Conservation (phyloP, 2,797 vertebrate genomes). For the Myotis daubentonii region DNA sequence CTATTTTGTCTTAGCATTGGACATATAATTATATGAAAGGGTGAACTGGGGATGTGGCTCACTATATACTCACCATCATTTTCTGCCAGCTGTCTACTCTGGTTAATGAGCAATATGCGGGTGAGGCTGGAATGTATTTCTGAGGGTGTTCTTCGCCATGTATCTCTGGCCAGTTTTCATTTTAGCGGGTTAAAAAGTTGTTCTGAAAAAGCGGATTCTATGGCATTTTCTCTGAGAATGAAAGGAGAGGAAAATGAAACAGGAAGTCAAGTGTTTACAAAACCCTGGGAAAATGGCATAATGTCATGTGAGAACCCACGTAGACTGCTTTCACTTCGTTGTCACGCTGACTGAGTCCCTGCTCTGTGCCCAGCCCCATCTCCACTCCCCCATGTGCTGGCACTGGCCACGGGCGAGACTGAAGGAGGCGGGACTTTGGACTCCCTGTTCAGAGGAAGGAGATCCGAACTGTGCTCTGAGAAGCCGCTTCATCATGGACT, state of each 20-base stretch:
- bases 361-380: too few species aligned
- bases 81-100: background rate
- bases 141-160: background rate
- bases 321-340: background rate
- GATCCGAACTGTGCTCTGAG: background rate
- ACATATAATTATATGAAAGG: background rate
- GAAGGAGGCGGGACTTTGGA: background rate
- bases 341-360: too few species aligned
- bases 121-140: background rate
- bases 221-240: background rate
- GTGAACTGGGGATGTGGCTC: background rate
- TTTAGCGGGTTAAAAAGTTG: background rate
- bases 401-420: accelerated
- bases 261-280: background rate
- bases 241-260: background rate
- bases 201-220: background rate
- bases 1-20: background rate
- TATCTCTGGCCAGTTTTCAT: background rate
- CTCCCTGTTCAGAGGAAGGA: background rate
- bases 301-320: background rate
- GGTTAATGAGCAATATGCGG: background rate
- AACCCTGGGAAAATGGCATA: background rate
- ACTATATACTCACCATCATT: background rate
- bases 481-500: background rate
- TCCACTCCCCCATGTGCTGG: accelerated